phyloP scores from a whole-genome alignment of 2,113 vertebrate species.

The Elanus axillaris region DNA sequence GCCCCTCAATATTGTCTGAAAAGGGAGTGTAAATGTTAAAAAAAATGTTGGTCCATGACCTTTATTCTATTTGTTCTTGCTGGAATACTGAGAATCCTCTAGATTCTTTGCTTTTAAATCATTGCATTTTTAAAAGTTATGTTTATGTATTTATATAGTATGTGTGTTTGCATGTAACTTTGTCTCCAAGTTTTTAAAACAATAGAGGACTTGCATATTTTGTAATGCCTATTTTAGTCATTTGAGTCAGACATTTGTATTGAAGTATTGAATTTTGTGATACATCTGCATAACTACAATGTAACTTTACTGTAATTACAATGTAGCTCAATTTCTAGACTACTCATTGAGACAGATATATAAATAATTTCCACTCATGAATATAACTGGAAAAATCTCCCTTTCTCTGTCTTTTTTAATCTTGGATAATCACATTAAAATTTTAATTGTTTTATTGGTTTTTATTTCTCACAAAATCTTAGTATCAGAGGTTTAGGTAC shows the following conservation, averaged over 20 bases:
- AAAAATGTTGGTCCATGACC: neutral
- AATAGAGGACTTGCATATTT: neutral
- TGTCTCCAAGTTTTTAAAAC: neutral
- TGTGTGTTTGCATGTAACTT: neutral
- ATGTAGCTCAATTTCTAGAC: neutral
- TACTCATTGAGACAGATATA: neutral
- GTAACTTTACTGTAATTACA: neutral
- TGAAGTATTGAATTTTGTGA: neutral
- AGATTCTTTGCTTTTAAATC: neutral
- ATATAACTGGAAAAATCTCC: neutral
- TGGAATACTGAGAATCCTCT: neutral
- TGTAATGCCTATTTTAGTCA: neutral
- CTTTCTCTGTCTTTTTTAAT: neutral
- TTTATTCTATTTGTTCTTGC: neutral
- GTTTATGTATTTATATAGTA: neutral
- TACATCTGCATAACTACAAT: neutral
- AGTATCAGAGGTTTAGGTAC: neutral
- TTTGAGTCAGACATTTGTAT: neutral
- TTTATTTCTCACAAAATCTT: neutral
- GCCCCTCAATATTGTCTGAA: neutral
- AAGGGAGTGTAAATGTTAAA: neutral
- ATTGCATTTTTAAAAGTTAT: neutral
- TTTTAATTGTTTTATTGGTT: neutral
- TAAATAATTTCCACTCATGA: neutral
- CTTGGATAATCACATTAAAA: neutral